Conservation (phyloP, 2,797 vertebrate genomes). For the Bradypus variegatus region DNA sequence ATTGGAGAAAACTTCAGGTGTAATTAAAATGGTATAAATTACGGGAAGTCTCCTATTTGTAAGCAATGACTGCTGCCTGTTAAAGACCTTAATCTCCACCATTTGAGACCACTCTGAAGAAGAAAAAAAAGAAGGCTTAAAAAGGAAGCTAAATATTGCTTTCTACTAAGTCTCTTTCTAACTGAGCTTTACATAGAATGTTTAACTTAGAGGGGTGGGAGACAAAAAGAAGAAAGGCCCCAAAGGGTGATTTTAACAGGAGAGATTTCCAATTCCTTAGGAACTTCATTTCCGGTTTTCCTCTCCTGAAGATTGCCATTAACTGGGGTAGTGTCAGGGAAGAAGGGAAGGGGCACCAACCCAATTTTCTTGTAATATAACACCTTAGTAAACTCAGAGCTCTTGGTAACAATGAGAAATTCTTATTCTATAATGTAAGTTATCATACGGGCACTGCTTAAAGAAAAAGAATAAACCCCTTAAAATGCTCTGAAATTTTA, state of each 20-base stretch:
- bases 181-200: conserved; percentile 18
- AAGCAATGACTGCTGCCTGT: conserved; percentile 42
- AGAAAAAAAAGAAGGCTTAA: neutral
- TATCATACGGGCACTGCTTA: conserved; percentile 1
- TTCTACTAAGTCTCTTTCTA: conserved; percentile 31
- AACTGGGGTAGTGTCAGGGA: neutral
- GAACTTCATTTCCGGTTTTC: conserved; percentile 32
- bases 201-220: conserved; percentile 9
- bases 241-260: conserved; percentile 10
- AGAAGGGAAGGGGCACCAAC: neutral
- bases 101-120: neutral
- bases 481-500: neutral
- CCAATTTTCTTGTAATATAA: conserved; percentile 29
- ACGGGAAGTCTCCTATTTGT: conserved; percentile 54
- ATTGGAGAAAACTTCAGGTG: conserved; percentile 61
- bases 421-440: neutral
- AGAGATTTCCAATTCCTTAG: conserved; percentile 20
- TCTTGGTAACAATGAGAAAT: neutral
- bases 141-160: conserved; percentile 44
- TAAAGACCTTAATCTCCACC: conserved; percentile 37
- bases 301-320: neutral
- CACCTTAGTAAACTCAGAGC: neutral
- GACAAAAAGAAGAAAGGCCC: neutral
- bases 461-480: neutral
- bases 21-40: conserved; percentile 67